Percentiles rank a stretch among this genome's conserved stretches.
Evolutionary conservation across 1,140 invertebrate species (phyloP).

Genomic region (Trichoplusia ni): DNA sequence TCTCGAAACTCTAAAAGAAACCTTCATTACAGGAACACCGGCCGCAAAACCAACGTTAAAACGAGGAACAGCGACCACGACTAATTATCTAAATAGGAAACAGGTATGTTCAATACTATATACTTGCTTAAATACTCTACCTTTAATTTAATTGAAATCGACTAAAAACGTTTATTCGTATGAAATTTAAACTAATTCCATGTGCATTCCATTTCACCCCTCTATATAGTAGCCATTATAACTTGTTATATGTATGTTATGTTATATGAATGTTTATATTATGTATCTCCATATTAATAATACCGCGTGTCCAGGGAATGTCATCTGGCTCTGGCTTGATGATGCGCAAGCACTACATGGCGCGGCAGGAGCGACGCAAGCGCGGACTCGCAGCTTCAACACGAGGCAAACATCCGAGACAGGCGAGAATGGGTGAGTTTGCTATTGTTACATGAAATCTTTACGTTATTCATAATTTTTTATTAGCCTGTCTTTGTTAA

Average conservation of each 20-base stretch:
- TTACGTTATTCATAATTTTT: too few relatives aligned
- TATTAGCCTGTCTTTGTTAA: too few relatives aligned
- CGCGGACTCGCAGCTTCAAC: conserved; percentile 50
- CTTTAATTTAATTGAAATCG: too few relatives aligned
- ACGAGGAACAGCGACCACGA: conserved; percentile 61
- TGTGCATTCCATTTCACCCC: too few relatives aligned
- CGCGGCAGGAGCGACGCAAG: conserved; percentile 75
- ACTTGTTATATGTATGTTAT: neutral
- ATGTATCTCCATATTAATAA: too few relatives aligned
- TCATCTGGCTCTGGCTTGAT: conserved; percentile 70
- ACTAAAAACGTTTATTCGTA: too few relatives aligned
- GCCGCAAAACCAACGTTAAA: conserved; percentile 62
- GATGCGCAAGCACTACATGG: conserved; percentile 80
- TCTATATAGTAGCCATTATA: too few relatives aligned
- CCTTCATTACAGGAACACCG: conserved; percentile 43
- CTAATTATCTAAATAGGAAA: conserved; percentile 79
- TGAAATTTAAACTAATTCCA: too few relatives aligned
- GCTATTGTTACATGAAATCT: too few relatives aligned
- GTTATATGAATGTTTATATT: too few relatives aligned
- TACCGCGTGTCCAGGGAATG: conserved; percentile 60
- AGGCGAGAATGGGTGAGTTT: conserved; percentile 50
- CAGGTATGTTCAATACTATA: conserved; percentile 52
- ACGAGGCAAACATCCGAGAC: conserved; percentile 48
- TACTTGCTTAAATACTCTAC: neutral
- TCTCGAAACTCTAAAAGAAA: too few relatives aligned